phyloP scores from a whole-genome alignment of 2,113 vertebrate genomes.

The Empidonax traillii region DNA sequence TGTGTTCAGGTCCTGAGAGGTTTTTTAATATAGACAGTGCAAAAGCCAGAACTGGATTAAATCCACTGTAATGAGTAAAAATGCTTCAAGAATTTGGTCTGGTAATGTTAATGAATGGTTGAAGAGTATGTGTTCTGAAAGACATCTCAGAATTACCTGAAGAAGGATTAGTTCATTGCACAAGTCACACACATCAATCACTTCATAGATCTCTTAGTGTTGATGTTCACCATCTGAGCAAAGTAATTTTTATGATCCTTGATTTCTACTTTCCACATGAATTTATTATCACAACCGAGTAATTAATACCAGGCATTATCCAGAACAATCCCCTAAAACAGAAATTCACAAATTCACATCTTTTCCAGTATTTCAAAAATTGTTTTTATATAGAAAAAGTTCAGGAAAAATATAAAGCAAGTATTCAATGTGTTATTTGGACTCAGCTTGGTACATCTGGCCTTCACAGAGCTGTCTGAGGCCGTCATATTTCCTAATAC shows the following conservation, averaged over 20 bases:
- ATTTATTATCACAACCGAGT: background rate
- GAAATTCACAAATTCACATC: background rate
- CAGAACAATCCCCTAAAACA: background rate
- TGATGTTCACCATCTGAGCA: background rate
- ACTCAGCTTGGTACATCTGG: background rate
- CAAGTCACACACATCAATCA: background rate
- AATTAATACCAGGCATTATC: background rate
- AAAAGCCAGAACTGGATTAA: constrained; percentile 13
- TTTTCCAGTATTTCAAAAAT: background rate
- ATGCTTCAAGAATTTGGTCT: constrained; percentile 24
- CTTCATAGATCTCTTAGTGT: background rate
- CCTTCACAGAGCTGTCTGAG: background rate
- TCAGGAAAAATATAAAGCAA: background rate
- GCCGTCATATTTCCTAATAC: background rate
- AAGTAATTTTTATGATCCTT: background rate
- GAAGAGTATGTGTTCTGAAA: constrained; percentile 19
- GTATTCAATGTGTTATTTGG: background rate
- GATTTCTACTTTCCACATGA: background rate
- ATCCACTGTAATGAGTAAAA: constrained; percentile 12
- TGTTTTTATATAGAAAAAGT: background rate
- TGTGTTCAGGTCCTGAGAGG: background rate
- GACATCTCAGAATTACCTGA: constrained; percentile 31
- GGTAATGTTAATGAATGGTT: constrained; percentile 1
- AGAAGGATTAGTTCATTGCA: constrained; percentile 16
- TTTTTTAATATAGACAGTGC: background rate